Percentiles rank a stretch among this genome's conserved stretches.
These are phyloP conservation scores for Cynoglossus semilaevis DNA, from an alignment of 2,113 vertebrate species.

Conservation along the genomic window DNA sequence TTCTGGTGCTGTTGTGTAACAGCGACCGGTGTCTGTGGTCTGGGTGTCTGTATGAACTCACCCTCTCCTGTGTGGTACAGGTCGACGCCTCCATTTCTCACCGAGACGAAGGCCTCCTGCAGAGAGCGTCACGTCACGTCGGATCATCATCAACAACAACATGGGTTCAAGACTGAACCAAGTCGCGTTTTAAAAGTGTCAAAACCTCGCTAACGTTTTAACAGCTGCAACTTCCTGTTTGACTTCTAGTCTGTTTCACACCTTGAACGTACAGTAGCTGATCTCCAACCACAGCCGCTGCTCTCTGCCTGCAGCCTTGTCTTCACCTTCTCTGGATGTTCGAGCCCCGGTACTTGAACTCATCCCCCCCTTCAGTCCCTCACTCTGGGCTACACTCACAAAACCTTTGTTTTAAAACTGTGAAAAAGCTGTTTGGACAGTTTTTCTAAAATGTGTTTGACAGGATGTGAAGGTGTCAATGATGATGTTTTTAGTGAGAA, in stretches of 20 bases:
- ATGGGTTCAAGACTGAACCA: too few relatives aligned
- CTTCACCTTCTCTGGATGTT: too few relatives aligned
- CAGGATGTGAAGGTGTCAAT: conserved; percentile 11
- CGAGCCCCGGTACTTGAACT: too few relatives aligned
- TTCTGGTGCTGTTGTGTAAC: too few relatives aligned
- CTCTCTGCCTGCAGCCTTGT: too few relatives aligned
- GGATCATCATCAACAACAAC: too few relatives aligned
- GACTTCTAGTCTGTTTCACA: conserved; percentile 28
- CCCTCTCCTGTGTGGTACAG: conserved; percentile 85
- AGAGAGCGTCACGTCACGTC: conserved; percentile 14
- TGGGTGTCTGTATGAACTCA: conserved; percentile 55
- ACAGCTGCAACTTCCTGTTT: conserved; percentile 51
- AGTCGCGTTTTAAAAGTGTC: conserved; percentile 38
- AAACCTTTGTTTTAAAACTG: not conserved
- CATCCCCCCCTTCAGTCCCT: accelerated
- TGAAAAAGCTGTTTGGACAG: not conserved
- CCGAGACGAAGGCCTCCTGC: conserved; percentile 76
- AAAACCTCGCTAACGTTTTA: conserved; percentile 20
- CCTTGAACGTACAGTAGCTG: too few relatives aligned
- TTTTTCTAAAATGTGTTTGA: not conserved
- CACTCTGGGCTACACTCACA: not conserved
- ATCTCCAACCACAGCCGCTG: too few relatives aligned
- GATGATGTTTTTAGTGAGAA: too few relatives aligned
- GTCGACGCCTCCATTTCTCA: conserved; percentile 79
- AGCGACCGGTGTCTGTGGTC: not conserved